Conservation (phyloP, 2,797 vertebrate species). For the Phalanger gymnotis region DNA sequence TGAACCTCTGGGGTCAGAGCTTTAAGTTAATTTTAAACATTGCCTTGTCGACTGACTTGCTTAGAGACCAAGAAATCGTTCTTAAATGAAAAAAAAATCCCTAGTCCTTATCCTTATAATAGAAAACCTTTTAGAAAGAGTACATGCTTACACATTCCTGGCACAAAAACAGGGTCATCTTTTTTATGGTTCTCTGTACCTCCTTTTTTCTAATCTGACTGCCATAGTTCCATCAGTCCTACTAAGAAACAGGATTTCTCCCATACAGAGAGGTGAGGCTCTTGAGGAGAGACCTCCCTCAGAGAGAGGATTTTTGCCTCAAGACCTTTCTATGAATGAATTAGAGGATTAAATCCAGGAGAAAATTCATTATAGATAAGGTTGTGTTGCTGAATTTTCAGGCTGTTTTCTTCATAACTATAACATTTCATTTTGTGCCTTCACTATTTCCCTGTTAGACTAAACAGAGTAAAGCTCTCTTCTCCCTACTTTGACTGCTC, state of each 20-base stretch:
- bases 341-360: not conserved
- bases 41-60: slow-evolving; percentile 49
- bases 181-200: slow-evolving; percentile 29
- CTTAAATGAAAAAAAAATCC: not conserved
- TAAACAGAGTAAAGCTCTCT: slow-evolving; percentile 41
- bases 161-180: slow-evolving; percentile 14
- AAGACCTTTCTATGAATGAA: slow-evolving; percentile 13
- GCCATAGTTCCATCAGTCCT: slow-evolving; percentile 44
- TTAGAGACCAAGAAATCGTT: slow-evolving; percentile 46
- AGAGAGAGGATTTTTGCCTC: slow-evolving; percentile 54
- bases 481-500: slow-evolving; percentile 1
- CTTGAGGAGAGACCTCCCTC: slow-evolving; percentile 6
- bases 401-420: slow-evolving; percentile 16
- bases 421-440: slow-evolving; percentile 50
- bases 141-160: slow-evolving; percentile 42
- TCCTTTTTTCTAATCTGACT: slow-evolving; percentile 30
- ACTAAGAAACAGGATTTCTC: slow-evolving; percentile 44
- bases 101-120: not conserved
- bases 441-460: slow-evolving; percentile 32
- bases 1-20: slow-evolving; percentile 20
- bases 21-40: slow-evolving; percentile 54
- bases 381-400: slow-evolving; percentile 46
- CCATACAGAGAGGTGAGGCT: not conserved
- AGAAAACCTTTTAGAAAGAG: slow-evolving; percentile 40
- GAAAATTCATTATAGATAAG: not conserved